phyloP scores from a whole-genome alignment of 1,140 invertebrate species.

The Pseudomyrmex cubaensis region DNA sequence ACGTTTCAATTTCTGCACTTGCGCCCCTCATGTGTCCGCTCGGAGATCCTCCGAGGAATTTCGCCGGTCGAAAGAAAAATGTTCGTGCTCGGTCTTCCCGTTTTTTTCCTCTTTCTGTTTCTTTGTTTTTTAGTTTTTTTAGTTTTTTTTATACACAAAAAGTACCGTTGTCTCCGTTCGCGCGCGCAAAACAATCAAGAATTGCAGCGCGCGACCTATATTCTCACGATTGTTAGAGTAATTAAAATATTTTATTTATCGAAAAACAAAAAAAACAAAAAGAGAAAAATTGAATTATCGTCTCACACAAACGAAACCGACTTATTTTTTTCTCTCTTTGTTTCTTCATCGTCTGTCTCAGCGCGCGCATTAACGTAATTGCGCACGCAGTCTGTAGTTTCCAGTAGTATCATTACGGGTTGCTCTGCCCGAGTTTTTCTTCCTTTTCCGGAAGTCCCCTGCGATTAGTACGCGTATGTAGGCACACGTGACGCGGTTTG shows the following conservation, averaged over 20 bases:
- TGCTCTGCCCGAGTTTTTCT: conserved; percentile 39
- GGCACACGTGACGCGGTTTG: conserved; percentile 33
- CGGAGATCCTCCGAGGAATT: conserved; percentile 2
- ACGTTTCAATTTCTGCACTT: conserved; percentile 41
- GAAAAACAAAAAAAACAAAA: background rate
- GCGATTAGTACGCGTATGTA: conserved; percentile 50
- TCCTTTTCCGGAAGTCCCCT: conserved; percentile 52
- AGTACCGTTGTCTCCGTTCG: background rate
- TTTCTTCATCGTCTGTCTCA: background rate
- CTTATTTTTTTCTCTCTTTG: background rate
- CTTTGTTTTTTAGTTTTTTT: background rate
- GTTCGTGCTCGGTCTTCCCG: background rate
- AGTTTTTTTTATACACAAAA: conserved; percentile 4
- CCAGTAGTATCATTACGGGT: conserved; percentile 44
- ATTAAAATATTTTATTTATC: conserved; percentile 25
- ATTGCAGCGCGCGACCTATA: background rate
- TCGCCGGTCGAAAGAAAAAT: background rate
- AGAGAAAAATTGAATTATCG: background rate
- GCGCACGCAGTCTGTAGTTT: conserved; percentile 39
- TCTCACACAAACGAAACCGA: background rate
- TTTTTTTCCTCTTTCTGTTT: background rate
- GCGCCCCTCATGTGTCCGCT: background rate
- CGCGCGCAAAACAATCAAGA: background rate
- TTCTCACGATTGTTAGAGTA: background rate
- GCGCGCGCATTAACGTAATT: conserved; percentile 56